Evolutionary conservation across 1,140 invertebrate genomes (phyloP), one percentile per base, ranked within the genome.

Genomic region (Trichonephila clavata): DNA sequence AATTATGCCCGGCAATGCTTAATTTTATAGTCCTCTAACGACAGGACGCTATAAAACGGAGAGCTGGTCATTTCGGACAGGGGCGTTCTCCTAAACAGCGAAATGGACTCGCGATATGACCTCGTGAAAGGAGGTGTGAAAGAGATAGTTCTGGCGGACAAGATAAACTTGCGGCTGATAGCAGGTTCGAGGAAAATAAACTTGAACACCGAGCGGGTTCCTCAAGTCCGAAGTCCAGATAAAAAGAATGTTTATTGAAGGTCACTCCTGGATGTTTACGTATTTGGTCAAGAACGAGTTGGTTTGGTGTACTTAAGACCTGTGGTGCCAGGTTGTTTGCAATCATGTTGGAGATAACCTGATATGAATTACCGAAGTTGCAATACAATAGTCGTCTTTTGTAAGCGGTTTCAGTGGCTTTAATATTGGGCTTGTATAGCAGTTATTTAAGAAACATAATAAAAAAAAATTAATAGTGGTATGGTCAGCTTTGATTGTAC

Each of bases 21-120:
- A 65, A 68, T 88, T 88, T 88, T 88, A 88, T 88, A 27, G 59
- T 63, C 86, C 59, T 27, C 43, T 88, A 88, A 88, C 61, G 86
- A 60, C 86, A 68, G 86, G 86, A 65, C 59, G 86, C 86, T 68
- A 71, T 88, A 88, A 88, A 88, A 88, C 27, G n/a, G 27, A 13
- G 39, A n/a, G 63, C 13, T 71, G 86, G 63, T 68, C 86, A 88
- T 88, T 68, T 68, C 21, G 61, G 32, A 20, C 27, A 50, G 20
- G 61, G 86, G 20, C 84, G 59, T 21, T 63, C 27, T 43, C 24
- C 84, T 32, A 60, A 61, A 59, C 43, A 24, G 57, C 24, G 50
- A 24, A 59, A 57, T 84, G 81, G 43, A 24, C 57, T 59, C n/a
- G n/a, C n/a, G 65, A 68, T 68, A 27, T 68, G 65, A 57, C 81